Evolutionary conservation across 2,113 vertebrate genomes (phyloP), one percentile per base, ranked within the genome.

Genomic region (Garra rufa): DNA sequence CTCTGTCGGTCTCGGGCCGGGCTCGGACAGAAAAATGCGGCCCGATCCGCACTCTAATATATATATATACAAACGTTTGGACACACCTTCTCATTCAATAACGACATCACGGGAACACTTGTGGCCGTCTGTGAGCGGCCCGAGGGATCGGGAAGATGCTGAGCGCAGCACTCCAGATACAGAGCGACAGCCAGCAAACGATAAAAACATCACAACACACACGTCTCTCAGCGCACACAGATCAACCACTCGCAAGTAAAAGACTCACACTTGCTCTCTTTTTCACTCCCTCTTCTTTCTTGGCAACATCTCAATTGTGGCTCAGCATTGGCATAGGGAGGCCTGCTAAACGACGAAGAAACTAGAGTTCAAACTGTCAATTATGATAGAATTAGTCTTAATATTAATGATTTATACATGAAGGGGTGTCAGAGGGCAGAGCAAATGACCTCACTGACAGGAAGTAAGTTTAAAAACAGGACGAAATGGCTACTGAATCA

Each of bases 131-230:
- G 79, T 69, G 82, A 88, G 46, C 76, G 81, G 86, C 76, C 90
- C 82, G 1, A 70, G 84, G 89, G 90, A 67, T 3, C 9, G 43
- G 43, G 34, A 0, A 65, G 73, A 48, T 17, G 52, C n/a, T 70
- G 65, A 86, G 50, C 10, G 6, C 41, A 13, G 71, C 30, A 4
- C 44, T 26, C 3, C 13, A 70, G 26, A 41, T 48, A 59, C 26
- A 50, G 65, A 52, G 55, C 21, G 76, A 75, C 88, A 86, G 87
- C 77, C 86, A 89, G 88, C 91, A 91, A 85, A 75, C 85, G 9
- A 91, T 92, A 86, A 90, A 92, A 92, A 91, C 88, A 92, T 92
- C 89, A 91, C 87, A 92, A 92, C 87, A 90, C 30, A 43, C 57
- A 19, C 34, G 41, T 70, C 13, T 71, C 48, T 2, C 28, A 17